phyloP scores from a whole-genome alignment of 2,888 invertebrate genomes.

The Hypena proboscidalis region DNA sequence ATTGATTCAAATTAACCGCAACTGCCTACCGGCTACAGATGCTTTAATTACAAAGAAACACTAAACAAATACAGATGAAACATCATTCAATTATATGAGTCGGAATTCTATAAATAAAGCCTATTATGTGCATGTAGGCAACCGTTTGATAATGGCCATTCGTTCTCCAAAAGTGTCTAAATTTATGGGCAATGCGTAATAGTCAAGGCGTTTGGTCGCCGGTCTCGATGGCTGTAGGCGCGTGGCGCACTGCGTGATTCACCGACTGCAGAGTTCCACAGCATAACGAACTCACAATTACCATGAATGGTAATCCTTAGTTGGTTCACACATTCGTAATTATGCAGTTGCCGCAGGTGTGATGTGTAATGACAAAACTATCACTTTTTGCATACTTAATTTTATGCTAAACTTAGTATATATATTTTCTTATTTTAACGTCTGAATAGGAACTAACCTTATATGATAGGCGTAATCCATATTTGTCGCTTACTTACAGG shows the following conservation, averaged over 20 bases:
- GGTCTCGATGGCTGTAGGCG: conserved; percentile 40
- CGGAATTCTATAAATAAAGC: conserved; percentile 35
- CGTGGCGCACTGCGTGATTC: conserved; percentile 51
- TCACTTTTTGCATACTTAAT: conserved; percentile 5
- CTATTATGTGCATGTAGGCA: conserved; percentile 32
- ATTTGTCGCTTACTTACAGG: too few relatives aligned
- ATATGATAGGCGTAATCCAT: too few relatives aligned
- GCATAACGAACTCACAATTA: conserved; percentile 36
- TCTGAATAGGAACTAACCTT: background rate
- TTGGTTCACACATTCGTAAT: conserved; percentile 27
- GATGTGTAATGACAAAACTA: conserved; percentile 1
- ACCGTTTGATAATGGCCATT: conserved; percentile 31
- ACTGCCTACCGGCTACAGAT: conserved; percentile 5
- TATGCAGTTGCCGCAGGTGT: conserved; percentile 27
- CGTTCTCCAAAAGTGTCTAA: conserved; percentile 40
- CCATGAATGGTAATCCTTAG: conserved; percentile 45
- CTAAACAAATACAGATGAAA: conserved; percentile 25
- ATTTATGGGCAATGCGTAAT: conserved; percentile 42
- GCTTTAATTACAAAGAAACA: conserved; percentile 22
- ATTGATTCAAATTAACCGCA: conserved; percentile 4
- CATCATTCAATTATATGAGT: conserved; percentile 24
- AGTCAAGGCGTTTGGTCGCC: conserved; percentile 26
- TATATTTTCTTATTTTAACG: background rate
- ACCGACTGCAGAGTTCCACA: conserved; percentile 38
- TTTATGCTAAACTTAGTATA: background rate